A percentile compares a stretch with the other conserved stretches of the same genome.
Conservation (phyloP, 2,888 invertebrate species). For the Bellardia pandia region DNA sequence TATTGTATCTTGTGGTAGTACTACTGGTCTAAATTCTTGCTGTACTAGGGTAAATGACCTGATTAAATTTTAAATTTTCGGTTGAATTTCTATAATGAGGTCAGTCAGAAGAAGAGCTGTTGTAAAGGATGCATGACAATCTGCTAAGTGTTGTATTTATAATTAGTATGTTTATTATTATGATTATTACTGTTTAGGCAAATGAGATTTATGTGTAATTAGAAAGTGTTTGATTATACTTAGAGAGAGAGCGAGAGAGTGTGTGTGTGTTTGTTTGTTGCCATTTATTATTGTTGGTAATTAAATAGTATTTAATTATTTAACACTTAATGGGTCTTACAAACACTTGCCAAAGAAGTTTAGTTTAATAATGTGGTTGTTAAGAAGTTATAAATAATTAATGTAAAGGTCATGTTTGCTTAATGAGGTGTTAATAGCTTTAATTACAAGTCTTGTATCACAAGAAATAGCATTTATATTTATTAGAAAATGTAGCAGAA, state of each 20-base stretch:
- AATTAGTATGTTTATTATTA: not conserved
- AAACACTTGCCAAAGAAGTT: too few species aligned
- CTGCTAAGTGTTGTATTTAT: conserved; percentile 33
- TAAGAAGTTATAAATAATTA: too few species aligned
- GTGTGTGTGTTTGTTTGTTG: not conserved
- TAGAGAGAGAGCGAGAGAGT: not conserved
- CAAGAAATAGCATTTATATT: too few species aligned
- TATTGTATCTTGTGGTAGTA: conserved; percentile 66
- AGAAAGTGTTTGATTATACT: conserved; percentile 26
- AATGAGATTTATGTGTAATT: conserved; percentile 34
- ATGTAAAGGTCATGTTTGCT: too few species aligned
- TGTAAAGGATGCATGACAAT: conserved; percentile 43
- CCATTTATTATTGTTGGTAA: too few species aligned
- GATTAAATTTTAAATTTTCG: conserved; percentile 69
- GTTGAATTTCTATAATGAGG: conserved; percentile 68
- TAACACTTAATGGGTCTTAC: too few species aligned
- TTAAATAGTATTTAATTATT: too few species aligned
- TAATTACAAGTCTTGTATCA: too few species aligned
- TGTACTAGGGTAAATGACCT: conserved; percentile 71
- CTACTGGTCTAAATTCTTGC: conserved; percentile 73
- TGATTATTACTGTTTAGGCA: conserved; percentile 43
- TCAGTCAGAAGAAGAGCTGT: conserved; percentile 56
- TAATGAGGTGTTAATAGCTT: too few species aligned
- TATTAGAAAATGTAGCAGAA: too few species aligned
- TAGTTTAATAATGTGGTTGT: too few species aligned